Percentiles rank a stretch among this genome's conserved stretches.
phyloP scores from a whole-genome alignment of 2,797 vertebrate species.

The Neomorphus geoffroyi region DNA sequence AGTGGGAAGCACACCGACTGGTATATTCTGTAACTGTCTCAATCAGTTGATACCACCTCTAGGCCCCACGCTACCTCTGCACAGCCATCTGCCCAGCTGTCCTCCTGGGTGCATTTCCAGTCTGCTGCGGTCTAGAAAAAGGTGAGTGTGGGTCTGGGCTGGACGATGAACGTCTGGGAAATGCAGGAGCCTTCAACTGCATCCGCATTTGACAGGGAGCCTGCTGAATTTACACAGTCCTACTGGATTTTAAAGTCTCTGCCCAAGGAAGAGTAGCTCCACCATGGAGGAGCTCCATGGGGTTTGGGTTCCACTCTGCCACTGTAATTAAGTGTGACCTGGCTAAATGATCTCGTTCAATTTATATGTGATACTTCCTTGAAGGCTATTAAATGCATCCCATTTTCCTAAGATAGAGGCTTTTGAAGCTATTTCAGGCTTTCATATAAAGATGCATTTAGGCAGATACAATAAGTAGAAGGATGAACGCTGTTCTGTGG shows the following conservation, averaged over 20 bases:
- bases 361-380: slow-evolving; percentile 30
- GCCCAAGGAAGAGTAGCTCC: neutral
- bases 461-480: neutral
- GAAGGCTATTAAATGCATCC: slow-evolving; percentile 30
- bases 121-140: neutral
- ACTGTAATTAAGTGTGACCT: slow-evolving; percentile 39
- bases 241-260: neutral
- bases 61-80: neutral
- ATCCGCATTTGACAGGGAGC: neutral
- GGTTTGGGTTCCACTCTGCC: neutral
- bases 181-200: neutral
- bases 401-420: slow-evolving; percentile 48
- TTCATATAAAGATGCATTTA: slow-evolving; percentile 20
- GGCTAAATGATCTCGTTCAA: slow-evolving; percentile 12
- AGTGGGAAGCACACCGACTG: neutral
- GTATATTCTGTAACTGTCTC: neutral
- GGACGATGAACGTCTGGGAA: neutral
- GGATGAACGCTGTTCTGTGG: neutral
- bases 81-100: neutral
- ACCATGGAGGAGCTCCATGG: neutral
- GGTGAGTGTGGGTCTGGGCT: neutral
- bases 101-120: neutral
- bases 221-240: neutral
- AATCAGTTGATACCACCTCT: neutral
- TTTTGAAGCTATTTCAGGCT: slow-evolving; percentile 31